Evolutionary conservation across 2,888 invertebrate species (phyloP).

Genomic region (Prionchulus punctatus): DNA sequence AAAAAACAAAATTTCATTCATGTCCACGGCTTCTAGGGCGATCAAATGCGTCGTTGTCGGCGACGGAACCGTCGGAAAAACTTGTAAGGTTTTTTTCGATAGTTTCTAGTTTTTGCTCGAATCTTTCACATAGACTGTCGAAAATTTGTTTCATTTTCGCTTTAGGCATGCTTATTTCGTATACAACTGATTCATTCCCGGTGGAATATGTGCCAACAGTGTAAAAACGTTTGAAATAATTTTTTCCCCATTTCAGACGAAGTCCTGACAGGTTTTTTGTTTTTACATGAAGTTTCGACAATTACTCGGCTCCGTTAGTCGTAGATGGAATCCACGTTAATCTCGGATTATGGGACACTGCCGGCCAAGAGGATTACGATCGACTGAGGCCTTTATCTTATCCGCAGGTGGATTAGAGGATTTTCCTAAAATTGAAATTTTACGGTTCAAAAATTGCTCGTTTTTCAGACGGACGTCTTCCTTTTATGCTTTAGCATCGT

Average conservation of each 20-base stretch:
- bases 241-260: background rate
- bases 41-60: slow-evolving; percentile 47
- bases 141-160: background rate
- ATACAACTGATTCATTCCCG: slow-evolving; percentile 46
- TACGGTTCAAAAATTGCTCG: too few relatives aligned
- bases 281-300: slow-evolving; percentile 61
- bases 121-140: too few relatives aligned
- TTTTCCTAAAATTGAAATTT: background rate
- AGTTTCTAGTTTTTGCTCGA: background rate
- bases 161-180: slow-evolving; percentile 42
- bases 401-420: slow-evolving; percentile 48
- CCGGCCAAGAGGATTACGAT: slow-evolving; percentile 89
- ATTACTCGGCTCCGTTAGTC: slow-evolving; percentile 96
- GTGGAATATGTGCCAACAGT: slow-evolving; percentile 47
- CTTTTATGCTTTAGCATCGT: slow-evolving; percentile 98
- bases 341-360: slow-evolving; percentile 92
- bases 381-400: slow-evolving; percentile 85
- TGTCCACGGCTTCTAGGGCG: slow-evolving; percentile 34
- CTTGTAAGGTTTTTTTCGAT: slow-evolving; percentile 30
- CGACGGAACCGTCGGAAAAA: slow-evolving; percentile 46
- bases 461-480: slow-evolving; percentile 80
- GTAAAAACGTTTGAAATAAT: slow-evolving; percentile 25
- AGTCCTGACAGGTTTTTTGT: background rate
- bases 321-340: slow-evolving; percentile 94
- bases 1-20: slow-evolving; percentile 13